A percentile compares a stretch with the other conserved stretches of the same genome.
Conservation (phyloP, 1,140 invertebrate genomes). For the Lucilia cuprina region DNA sequence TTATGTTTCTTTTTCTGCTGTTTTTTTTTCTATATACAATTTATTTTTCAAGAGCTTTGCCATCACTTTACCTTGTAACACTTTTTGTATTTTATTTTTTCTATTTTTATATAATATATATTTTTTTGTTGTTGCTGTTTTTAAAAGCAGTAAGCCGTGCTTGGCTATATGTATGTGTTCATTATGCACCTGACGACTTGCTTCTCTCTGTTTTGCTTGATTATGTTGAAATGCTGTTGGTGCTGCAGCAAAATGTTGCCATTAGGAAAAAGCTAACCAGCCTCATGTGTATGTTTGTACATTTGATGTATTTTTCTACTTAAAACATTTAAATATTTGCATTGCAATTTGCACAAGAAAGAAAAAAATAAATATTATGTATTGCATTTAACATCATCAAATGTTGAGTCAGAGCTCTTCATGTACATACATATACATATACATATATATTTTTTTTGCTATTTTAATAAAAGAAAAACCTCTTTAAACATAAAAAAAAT, state of each 20-base stretch:
- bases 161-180: neutral
- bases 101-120: no score
- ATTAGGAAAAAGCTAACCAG: neutral
- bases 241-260: no score
- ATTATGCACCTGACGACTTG: neutral
- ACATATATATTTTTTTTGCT: no score
- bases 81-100: neutral
- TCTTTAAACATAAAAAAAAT: no score
- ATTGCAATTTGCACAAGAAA: neutral
- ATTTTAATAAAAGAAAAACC: no score
- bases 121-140: no score
- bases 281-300: neutral
- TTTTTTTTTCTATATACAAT: neutral
- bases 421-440: no score
- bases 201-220: neutral
- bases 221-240: neutral
- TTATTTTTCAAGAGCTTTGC: neutral
- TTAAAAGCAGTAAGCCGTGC: neutral
- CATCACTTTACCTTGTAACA: neutral
- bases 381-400: neutral
- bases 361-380: neutral
- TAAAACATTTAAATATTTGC: neutral
- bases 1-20: neutral
- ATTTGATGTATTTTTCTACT: neutral
- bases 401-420: no score